A percentile compares a stretch with the other conserved stretches of the same genome.
Evolutionary conservation across 2,888 invertebrate genomes (phyloP).

Genomic region (Eucera pruinosa): DNA sequence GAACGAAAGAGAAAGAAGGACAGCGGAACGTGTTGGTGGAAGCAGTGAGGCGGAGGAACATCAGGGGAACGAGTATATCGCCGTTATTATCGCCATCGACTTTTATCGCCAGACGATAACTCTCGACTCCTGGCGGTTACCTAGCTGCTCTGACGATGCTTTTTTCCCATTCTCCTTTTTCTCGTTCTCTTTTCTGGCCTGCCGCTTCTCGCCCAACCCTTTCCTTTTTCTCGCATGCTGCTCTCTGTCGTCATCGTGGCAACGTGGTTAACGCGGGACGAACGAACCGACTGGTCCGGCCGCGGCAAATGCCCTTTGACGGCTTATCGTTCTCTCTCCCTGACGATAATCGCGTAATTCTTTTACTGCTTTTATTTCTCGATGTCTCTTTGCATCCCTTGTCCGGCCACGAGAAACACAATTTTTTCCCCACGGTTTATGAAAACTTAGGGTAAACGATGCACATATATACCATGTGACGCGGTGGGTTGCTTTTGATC

Average conservation of each 20-base stretch:
- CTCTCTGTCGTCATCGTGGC: constrained; percentile 21
- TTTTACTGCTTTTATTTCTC: background rate
- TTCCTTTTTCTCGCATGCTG: background rate
- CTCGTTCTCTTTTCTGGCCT: constrained; percentile 23
- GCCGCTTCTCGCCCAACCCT: constrained; percentile 2
- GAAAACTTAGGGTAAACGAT: constrained; percentile 15
- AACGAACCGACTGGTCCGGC: constrained; percentile 51
- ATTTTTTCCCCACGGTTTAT: constrained; percentile 10
- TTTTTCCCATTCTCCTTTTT: constrained; percentile 57
- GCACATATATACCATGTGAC: too few species aligned
- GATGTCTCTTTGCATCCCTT: background rate
- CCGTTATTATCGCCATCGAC: constrained; percentile 80
- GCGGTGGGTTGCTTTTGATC: constrained; percentile 9
- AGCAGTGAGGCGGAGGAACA: background rate
- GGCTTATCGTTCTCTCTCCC: constrained; percentile 48
- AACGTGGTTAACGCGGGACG: constrained; percentile 51
- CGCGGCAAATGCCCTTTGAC: constrained; percentile 64
- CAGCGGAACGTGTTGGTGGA: constrained; percentile 6
- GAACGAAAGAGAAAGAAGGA: constrained; percentile 42
- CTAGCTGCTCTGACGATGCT: constrained; percentile 64
- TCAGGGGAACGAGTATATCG: constrained; percentile 68
- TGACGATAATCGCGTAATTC: constrained; percentile 45
- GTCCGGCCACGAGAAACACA: constrained; percentile 17
- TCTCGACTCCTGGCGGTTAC: constrained; percentile 70
- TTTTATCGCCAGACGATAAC: constrained; percentile 80